phyloP scores from a whole-genome alignment of 2,113 vertebrate genomes.

The Alosa alosa region DNA sequence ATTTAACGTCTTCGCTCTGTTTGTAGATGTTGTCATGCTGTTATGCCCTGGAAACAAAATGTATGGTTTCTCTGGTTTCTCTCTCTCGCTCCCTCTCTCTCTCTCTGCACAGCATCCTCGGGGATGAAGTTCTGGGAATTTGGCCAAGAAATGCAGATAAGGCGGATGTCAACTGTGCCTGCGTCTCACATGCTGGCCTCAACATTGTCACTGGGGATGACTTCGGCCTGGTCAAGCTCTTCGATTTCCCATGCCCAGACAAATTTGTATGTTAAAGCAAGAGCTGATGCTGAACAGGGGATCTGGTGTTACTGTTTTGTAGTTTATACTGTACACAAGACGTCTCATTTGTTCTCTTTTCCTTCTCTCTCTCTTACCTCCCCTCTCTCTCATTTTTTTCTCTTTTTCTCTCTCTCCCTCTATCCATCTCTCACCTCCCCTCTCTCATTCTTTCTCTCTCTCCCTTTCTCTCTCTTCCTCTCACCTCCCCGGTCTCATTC shows the following conservation, averaged over 20 bases:
- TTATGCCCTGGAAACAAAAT: background rate
- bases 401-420: background rate
- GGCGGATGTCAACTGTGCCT: conserved; percentile 91
- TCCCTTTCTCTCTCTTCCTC: too few relatives aligned
- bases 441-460: background rate
- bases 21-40: background rate
- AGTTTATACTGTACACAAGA: too few relatives aligned
- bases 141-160: conserved; percentile 94
- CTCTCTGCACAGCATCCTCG: conserved; percentile 76
- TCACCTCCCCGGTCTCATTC: too few relatives aligned
- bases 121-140: conserved; percentile 91
- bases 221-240: conserved; percentile 94
- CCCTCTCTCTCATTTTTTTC: background rate
- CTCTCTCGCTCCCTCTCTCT: conserved; percentile 20
- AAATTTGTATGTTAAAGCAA: conserved; percentile 82
- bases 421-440: background rate
- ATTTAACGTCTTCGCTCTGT: background rate
- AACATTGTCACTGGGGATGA: conserved; percentile 91
- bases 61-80: background rate
- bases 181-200: conserved; percentile 87
- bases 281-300: background rate
- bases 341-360: background rate
- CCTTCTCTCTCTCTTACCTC: background rate
- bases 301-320: background rate
- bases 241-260: conserved; percentile 92